A percentile compares a stretch with the other conserved stretches of the same genome.
Conservation (phyloP, 2,888 invertebrate genomes). For the Mythimna vitellina region DNA sequence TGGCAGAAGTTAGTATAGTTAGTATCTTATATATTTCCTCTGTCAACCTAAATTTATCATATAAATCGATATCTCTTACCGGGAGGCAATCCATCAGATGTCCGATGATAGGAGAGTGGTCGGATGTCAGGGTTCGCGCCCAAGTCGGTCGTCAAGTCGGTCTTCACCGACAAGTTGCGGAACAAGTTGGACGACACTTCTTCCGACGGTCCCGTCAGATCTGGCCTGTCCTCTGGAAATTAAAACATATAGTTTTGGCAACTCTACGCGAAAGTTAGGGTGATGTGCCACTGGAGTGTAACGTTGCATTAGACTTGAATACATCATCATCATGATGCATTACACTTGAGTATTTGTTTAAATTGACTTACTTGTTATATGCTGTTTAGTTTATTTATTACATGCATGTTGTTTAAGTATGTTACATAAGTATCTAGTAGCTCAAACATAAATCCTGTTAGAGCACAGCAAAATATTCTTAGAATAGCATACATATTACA, state of each 20-base stretch:
- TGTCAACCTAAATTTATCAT: neutral
- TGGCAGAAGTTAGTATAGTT: neutral
- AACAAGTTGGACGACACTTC: constrained; percentile 73
- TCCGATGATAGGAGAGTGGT: constrained; percentile 79
- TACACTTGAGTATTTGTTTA: neutral
- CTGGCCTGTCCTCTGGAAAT: constrained; percentile 82
- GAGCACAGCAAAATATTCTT: too few species aligned
- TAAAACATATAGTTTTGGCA: constrained; percentile 58
- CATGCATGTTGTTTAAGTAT: neutral
- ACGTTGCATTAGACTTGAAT: neutral
- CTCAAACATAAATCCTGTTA: too few species aligned
- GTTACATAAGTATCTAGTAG: too few species aligned
- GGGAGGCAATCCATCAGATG: constrained; percentile 63
- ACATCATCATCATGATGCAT: too few species aligned
- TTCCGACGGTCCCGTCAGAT: constrained; percentile 65
- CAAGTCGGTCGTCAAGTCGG: constrained; percentile 62
- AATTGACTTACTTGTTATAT: neutral
- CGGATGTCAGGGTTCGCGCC: constrained; percentile 68
- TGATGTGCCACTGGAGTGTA: constrained; percentile 27
- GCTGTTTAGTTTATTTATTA: neutral
- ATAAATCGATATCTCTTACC: constrained; percentile 27
- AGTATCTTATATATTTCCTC: neutral
- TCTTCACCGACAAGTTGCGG: constrained; percentile 71
- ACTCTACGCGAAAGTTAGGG: constrained; percentile 15
- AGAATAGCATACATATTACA: too few species aligned